Conservation (phyloP, 2,888 invertebrate species). For the Xylocampa areola region DNA sequence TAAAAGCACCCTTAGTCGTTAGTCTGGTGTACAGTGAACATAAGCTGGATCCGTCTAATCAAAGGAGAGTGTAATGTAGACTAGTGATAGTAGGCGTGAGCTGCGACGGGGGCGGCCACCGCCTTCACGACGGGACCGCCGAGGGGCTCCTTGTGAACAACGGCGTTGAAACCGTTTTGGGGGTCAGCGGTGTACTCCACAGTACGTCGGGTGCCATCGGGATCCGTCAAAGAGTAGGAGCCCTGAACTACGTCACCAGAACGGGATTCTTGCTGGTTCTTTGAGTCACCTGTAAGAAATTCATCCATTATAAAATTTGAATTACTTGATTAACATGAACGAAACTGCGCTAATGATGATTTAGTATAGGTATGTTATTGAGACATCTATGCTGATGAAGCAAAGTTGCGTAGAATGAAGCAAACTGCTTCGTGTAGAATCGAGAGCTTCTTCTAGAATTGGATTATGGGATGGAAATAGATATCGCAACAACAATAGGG, state of each 20-base stretch:
- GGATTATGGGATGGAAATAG: too few species aligned
- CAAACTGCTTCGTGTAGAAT: too few species aligned
- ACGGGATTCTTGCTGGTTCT: constrained; percentile 87
- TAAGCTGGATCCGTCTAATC: constrained; percentile 55
- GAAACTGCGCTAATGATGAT: too few species aligned
- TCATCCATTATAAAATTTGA: not conserved
- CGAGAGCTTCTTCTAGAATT: too few species aligned
- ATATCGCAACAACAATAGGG: too few species aligned
- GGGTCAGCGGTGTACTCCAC: constrained; percentile 92
- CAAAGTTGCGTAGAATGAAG: too few species aligned
- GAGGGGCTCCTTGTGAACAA: constrained; percentile 91
- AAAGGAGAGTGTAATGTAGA: constrained; percentile 45
- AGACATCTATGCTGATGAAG: too few species aligned
- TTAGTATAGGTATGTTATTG: too few species aligned
- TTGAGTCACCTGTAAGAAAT: constrained; percentile 78
- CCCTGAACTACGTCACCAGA: constrained; percentile 92
- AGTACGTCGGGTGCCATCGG: constrained; percentile 91
- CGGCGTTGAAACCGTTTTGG: constrained; percentile 92
- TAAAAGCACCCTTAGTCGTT: not conserved
- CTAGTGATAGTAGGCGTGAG: constrained; percentile 76
- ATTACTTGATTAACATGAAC: not conserved
- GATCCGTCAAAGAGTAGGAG: constrained; percentile 91
- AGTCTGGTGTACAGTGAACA: not conserved
- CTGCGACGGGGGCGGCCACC: constrained; percentile 74
- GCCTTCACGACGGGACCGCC: constrained; percentile 84